phyloP scores from a whole-genome alignment of 2,888 invertebrate genomes.

The Aphelenchoides bicaudatus region DNA sequence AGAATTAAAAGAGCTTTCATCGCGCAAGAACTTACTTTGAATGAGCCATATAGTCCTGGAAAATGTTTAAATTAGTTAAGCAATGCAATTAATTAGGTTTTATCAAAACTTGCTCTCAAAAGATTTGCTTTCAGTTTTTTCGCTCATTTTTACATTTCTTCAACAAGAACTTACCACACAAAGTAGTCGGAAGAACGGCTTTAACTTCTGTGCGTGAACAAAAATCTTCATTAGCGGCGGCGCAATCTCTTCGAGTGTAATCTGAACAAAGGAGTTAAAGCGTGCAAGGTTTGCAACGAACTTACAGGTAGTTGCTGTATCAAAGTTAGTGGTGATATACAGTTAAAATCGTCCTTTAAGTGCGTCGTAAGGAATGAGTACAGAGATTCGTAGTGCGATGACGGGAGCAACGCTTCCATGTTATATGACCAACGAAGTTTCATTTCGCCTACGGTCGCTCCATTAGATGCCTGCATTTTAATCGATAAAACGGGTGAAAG shows the following conservation, averaged over 20 bases:
- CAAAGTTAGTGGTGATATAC: neutral
- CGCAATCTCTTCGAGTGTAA: conserved; percentile 50
- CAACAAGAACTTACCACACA: too few relatives aligned
- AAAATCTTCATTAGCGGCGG: conserved; percentile 55
- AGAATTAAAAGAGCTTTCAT: neutral
- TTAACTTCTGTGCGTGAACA: conserved; percentile 44
- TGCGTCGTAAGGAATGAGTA: conserved; percentile 31
- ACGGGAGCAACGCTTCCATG: conserved; percentile 43
- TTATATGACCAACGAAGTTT: conserved; percentile 26
- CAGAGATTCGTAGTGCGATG: conserved; percentile 36
- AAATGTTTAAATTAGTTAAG: too few relatives aligned
- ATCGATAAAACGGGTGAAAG: too few relatives aligned
- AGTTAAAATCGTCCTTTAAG: conserved; percentile 20
- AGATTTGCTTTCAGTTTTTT: conserved; percentile 11
- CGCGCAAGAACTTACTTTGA: too few relatives aligned
- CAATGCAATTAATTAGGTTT: too few relatives aligned
- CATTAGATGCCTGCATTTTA: too few relatives aligned
- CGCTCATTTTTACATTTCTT: conserved; percentile 51
- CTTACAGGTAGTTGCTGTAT: conserved; percentile 21
- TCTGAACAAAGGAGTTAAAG: conserved; percentile 23
- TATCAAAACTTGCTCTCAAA: neutral
- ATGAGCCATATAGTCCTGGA: too few relatives aligned
- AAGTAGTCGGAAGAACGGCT: conserved; percentile 48
- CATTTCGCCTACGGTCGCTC: conserved; percentile 22
- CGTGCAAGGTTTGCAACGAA: conserved; percentile 20